Evolutionary conservation across 2,797 vertebrate species (phyloP).

Genomic region (Helostoma temminkii): DNA sequence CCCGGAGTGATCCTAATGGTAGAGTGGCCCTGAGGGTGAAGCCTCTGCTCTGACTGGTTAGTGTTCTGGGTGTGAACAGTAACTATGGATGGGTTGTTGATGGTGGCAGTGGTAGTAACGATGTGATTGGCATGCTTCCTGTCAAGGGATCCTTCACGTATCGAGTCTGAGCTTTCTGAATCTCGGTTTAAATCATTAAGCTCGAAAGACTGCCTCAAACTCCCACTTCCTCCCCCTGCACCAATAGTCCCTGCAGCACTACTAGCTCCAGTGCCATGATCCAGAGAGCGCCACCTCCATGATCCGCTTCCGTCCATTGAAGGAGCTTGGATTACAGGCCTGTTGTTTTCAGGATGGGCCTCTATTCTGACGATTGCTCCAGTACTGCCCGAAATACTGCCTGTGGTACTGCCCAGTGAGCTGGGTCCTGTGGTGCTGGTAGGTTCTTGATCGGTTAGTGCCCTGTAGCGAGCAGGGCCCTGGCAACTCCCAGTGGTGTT

Average conservation of each 20-base stretch:
- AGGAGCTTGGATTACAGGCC: constrained; percentile 91
- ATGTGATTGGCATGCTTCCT: constrained; percentile 87
- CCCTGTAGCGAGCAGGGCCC: constrained; percentile 89
- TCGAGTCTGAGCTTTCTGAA: constrained; percentile 92
- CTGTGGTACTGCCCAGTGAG: constrained; percentile 65
- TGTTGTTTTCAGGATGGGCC: constrained; percentile 94
- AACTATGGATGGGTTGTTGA: constrained; percentile 72
- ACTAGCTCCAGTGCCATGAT: constrained; percentile 71
- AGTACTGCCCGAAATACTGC: constrained; percentile 77
- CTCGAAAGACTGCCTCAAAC: constrained; percentile 92
- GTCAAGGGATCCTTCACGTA: constrained; percentile 90
- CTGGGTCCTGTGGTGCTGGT: constrained; percentile 55
- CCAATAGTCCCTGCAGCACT: constrained; percentile 17
- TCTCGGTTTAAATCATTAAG: constrained; percentile 95
- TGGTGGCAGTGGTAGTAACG: constrained; percentile 61
- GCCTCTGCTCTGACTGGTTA: constrained; percentile 83
- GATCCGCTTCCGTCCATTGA: constrained; percentile 92
- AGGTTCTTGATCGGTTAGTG: constrained; percentile 89
- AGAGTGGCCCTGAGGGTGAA: constrained; percentile 86
- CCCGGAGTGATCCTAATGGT: constrained; percentile 95
- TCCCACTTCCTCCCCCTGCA: constrained; percentile 62
- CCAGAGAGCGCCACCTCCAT: constrained; percentile 97
- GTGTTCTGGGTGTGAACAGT: constrained; percentile 82
- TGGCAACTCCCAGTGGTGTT: constrained; percentile 81
- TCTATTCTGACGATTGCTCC: constrained; percentile 92